phyloP scores from a whole-genome alignment of 2,888 invertebrate genomes.

The Emmelina monodactyla region DNA sequence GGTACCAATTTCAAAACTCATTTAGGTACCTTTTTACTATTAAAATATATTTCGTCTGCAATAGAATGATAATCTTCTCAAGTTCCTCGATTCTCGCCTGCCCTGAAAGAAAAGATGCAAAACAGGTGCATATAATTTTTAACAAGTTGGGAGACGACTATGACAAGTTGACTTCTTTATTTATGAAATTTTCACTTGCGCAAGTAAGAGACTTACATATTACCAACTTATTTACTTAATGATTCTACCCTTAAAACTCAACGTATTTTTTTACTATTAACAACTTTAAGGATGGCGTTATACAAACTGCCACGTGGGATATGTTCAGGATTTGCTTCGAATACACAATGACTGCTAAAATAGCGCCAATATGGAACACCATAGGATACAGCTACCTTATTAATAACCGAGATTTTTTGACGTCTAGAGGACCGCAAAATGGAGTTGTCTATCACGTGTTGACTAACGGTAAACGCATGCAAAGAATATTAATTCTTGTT shows the following conservation, averaged over 20 bases:
- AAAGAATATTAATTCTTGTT: no score
- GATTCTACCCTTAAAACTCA: neutral
- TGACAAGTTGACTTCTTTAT: slow-evolving; percentile 39
- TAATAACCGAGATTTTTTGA: slow-evolving; percentile 48
- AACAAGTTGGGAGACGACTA: slow-evolving; percentile 41
- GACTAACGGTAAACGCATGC: slow-evolving; percentile 32
- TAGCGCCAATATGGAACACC: slow-evolving; percentile 47
- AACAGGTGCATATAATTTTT: slow-evolving; percentile 45
- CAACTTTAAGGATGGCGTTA: slow-evolving; percentile 33
- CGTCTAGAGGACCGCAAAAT: slow-evolving; percentile 31
- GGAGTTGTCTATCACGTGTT: slow-evolving; percentile 31
- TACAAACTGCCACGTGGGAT: slow-evolving; percentile 29
- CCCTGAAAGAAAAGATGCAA: slow-evolving; percentile 42
- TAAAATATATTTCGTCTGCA: no score
- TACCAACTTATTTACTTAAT: neutral
- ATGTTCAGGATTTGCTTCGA: slow-evolving; percentile 41
- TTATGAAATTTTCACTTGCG: slow-evolving; percentile 38
- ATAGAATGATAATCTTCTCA: slow-evolving; percentile 55
- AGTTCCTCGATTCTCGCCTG: slow-evolving; percentile 44
- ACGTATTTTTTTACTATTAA: neutral
- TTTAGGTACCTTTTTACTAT: no score
- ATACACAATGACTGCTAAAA: slow-evolving; percentile 47
- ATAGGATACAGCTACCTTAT: slow-evolving; percentile 37
- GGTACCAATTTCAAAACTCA: no score
- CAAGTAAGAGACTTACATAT: slow-evolving; percentile 29